A percentile compares a stretch with the other conserved stretches of the same genome.
Evolutionary conservation across 2,888 invertebrate species (phyloP).

Genomic region (Philereme vetulata): DNA sequence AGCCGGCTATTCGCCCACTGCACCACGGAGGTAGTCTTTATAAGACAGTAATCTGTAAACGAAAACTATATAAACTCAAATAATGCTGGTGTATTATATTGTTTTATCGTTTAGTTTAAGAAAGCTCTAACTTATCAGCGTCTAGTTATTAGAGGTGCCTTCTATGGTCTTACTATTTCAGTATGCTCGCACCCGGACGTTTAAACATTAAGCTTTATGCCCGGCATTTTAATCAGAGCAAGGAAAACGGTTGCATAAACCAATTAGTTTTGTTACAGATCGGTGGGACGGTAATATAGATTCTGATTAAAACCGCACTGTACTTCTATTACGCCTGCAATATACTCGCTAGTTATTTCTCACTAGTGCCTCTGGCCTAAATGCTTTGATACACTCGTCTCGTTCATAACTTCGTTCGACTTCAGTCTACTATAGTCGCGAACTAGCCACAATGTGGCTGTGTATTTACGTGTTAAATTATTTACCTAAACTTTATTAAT

Average conservation of each 20-base stretch:
- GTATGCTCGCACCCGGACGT: conserved; percentile 25
- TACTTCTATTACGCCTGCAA: not conserved
- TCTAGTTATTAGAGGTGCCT: not conserved
- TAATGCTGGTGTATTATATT: too few relatives aligned
- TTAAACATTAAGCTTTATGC: conserved; percentile 18
- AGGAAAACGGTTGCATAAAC: conserved; percentile 31
- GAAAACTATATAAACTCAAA: too few relatives aligned
- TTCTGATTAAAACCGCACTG: conserved; percentile 18
- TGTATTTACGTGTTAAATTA: too few relatives aligned
- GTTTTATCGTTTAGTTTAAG: not conserved
- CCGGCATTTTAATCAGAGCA: conserved; percentile 31
- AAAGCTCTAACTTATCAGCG: not conserved
- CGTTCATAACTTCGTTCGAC: too few relatives aligned
- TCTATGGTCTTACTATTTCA: conserved; percentile 3
- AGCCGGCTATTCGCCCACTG: too few relatives aligned
- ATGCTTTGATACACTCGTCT: not conserved
- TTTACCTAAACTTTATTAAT: too few relatives aligned
- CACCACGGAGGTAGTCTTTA: too few relatives aligned
- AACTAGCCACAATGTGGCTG: too few relatives aligned
- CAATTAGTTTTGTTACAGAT: conserved; percentile 29
- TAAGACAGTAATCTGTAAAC: too few relatives aligned
- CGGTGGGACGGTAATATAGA: conserved; percentile 18
- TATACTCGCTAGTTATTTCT: not conserved
- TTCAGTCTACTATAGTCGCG: too few relatives aligned
- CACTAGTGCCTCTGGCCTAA: not conserved